Evolutionary conservation across 2,888 invertebrate genomes (phyloP).

Genomic region (Hyalella azteca): DNA sequence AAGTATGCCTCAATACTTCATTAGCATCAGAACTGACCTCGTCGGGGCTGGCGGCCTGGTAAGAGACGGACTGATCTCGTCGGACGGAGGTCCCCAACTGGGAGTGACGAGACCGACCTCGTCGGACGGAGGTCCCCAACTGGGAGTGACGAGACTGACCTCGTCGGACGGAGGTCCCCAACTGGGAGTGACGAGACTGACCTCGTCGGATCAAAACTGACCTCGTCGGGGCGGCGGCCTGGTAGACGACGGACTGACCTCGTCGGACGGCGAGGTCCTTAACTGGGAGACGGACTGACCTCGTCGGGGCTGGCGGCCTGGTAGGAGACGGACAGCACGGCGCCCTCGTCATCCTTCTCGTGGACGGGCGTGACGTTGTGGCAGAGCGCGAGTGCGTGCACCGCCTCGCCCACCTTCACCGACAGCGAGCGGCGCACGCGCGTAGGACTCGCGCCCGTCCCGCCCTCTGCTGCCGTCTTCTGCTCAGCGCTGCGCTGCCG

Average conservation of each 20-base stretch:
- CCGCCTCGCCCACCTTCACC: slow-evolving; percentile 83
- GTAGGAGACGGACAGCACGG: slow-evolving; percentile 64
- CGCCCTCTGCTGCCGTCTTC: background rate
- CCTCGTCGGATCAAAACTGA: too few relatives aligned
- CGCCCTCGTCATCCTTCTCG: slow-evolving; percentile 66
- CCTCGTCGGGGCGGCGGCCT: slow-evolving; percentile 76
- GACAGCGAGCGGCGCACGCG: slow-evolving; percentile 58
- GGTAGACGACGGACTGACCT: slow-evolving; percentile 67
- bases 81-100: too few relatives aligned
- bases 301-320: slow-evolving; percentile 81
- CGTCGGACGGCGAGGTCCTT: too few relatives aligned
- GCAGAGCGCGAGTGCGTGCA: slow-evolving; percentile 93
- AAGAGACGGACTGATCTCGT: too few relatives aligned
- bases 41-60: slow-evolving; percentile 79
- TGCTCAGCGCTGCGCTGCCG: background rate
- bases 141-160: too few relatives aligned
- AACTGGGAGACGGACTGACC: too few relatives aligned
- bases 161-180: too few relatives aligned
- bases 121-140: too few relatives aligned
- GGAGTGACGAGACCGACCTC: too few relatives aligned
- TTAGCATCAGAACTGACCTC: slow-evolving; percentile 63
- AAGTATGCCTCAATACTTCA: too few relatives aligned
- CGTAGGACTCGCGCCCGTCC: slow-evolving; percentile 19
- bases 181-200: too few relatives aligned
- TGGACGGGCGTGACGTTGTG: slow-evolving; percentile 99